Evolutionary conservation across 2,113 vertebrate genomes (phyloP).

Genomic region (Oryzias woworae): DNA sequence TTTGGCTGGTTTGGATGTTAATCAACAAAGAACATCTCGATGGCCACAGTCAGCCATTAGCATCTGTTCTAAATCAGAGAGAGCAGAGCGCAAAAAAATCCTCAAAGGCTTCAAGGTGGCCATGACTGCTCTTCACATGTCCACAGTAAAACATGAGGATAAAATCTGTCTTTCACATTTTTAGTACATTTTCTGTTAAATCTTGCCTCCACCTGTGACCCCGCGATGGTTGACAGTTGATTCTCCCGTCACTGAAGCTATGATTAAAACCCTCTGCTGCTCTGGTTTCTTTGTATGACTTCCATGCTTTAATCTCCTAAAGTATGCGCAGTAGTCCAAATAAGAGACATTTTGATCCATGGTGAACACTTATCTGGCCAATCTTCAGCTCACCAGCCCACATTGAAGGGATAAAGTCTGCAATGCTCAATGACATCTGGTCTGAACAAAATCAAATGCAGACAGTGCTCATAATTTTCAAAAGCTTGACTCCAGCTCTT

Average conservation of each 20-base stretch:
- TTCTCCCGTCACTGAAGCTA: constrained; percentile 3
- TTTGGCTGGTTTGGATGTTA: constrained; percentile 14
- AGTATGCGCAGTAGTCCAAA: neutral
- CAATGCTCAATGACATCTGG: neutral
- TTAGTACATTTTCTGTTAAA: constrained; percentile 17
- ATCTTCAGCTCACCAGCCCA: neutral
- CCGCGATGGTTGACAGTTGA: constrained; percentile 9
- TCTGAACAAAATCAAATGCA: neutral
- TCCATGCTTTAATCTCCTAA: neutral
- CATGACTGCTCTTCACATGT: constrained; percentile 29
- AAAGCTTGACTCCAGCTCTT: no score
- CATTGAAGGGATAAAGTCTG: neutral
- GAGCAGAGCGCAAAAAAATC: constrained; percentile 29
- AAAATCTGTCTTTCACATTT: constrained; percentile 15
- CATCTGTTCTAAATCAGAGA: constrained; percentile 33
- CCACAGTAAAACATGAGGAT: constrained; percentile 27
- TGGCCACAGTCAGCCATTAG: constrained; percentile 21
- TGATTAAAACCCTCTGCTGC: constrained; percentile 18
- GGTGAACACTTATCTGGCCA: neutral
- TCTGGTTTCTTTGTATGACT: constrained; percentile 12
- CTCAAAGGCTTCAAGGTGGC: constrained; percentile 39
- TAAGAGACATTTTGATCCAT: neutral
- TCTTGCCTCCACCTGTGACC: constrained; percentile 24
- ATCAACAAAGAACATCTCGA: constrained; percentile 14
- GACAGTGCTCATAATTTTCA: neutral